Evolutionary conservation across 2,113 vertebrate genomes (phyloP), one percentile per base, ranked within the genome.

Genomic region (Hepsetus odoe): DNA sequence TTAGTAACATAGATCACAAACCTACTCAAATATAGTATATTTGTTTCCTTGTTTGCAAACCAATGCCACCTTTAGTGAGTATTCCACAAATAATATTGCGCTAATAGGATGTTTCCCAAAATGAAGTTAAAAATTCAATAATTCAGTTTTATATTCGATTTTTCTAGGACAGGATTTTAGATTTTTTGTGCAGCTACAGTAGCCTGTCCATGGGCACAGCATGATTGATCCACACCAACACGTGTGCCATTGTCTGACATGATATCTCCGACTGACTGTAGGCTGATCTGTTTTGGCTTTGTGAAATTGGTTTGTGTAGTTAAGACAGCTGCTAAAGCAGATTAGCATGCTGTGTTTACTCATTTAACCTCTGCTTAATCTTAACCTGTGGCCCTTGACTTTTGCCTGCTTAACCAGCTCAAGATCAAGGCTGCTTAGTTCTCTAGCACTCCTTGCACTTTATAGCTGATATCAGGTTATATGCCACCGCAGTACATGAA

Each of bases 231-330:
- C 58, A 32, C 58, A 61, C 13, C 0, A 18, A 32, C 26, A 32
- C 14, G 22, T 28, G 44, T 46, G 12, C 30, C 59, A 20, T 10
- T 18, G 24, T 62, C 59, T 62, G 32, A 14, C 14, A 18, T 32
- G 13, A 61, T 28, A 61, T 30, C 24, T 28, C 26, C 18, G 28
- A 30, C 14, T 32, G 28, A 66, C 51, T 14, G 16, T 12, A 20
- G 32, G 26, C 42, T 75, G 62, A 24, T 51, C 26, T 22, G 28
- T 30, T 24, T 26, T 24, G 20, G 12, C 3, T 10, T 28, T 61
- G 30, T 67, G 14, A 26, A 66, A 53, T 69, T 35, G 28, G 18
- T 69, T 70, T 70, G 66, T 70, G 20, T 32, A 13, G 28, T 49
- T 24, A 46, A 18, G 49, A 58, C 51, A 30, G 18, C n/a, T 35